Percentiles rank a stretch among this genome's conserved stretches.
Evolutionary conservation across 2,888 invertebrate species (phyloP).

Genomic region (Chouioia cunea): DNA sequence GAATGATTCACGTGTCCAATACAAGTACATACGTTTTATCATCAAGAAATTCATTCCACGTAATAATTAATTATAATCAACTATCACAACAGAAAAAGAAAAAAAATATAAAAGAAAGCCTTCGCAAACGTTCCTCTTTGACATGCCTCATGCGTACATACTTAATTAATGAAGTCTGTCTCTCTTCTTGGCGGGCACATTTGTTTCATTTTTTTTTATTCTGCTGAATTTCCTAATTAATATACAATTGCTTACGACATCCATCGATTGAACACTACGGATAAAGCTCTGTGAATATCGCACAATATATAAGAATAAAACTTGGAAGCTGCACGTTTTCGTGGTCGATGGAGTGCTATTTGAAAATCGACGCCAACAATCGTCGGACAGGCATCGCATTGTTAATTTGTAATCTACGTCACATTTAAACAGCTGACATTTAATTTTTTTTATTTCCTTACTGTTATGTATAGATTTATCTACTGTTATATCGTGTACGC

Average conservation of each 20-base stretch:
- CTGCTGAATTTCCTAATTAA: neutral
- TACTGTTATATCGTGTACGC: constrained; percentile 29
- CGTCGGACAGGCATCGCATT: constrained; percentile 13
- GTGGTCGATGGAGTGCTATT: constrained; percentile 29
- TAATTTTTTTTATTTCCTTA: constrained; percentile 36
- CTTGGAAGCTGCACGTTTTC: constrained; percentile 3
- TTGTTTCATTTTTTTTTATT: neutral
- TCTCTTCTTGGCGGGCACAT: constrained; percentile 14
- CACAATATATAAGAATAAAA: constrained; percentile 6
- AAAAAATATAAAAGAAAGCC: too few relatives aligned
- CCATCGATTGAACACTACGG: constrained; percentile 23
- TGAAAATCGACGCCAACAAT: constrained; percentile 42
- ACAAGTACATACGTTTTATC: too few relatives aligned
- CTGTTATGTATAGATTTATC: constrained; percentile 28
- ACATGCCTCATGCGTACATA: neutral
- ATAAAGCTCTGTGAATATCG: constrained; percentile 34
- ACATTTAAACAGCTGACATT: constrained; percentile 47
- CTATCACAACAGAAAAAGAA: constrained; percentile 12
- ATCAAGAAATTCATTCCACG: constrained; percentile 28
- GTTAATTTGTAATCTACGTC: constrained; percentile 24
- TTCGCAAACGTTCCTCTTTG: neutral
- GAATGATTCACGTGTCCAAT: constrained; percentile 13
- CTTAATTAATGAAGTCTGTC: neutral
- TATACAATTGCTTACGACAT: constrained; percentile 17
- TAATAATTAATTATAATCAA: neutral